Base-by-base conservation (phyloP, 53 echinoderm and acorn worm species). In the Luidia sarsii region DNA sequence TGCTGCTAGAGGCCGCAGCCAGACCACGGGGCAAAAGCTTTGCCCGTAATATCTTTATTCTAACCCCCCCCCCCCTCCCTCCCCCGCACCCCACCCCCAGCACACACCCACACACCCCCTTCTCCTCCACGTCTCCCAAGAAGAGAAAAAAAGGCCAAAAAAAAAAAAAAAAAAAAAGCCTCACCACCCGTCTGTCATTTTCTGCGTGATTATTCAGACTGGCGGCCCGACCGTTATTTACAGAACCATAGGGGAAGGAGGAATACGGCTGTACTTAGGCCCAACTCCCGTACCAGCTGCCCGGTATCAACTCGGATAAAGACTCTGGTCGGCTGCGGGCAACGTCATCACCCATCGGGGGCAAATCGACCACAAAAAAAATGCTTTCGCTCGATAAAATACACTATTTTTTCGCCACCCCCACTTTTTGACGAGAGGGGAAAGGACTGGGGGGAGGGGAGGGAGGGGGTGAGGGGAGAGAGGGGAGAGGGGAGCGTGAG, bases 271-370 rank as follows among this genome's bases (percentile, higher is more conserved):
- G n/a, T n/a, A n/a, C n/a, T n/a, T n/a, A n/a, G n/a, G n/a, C n/a
- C n/a, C n/a, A n/a, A n/a, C n/a, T n/a, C 48, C 60, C 77, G 46
- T 45, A 77, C 60, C 77, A 77, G 77, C 77, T 77, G 77, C 77
- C 37, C 32, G 77, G 77, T 77, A 77, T 77, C 77, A 77, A 77
- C 77, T 77, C 39, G 77, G 77, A 77, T 77, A 54, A 77, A 31
- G 61, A 59, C 28, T 45, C 61, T 59, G 56, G 60, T 61, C 32
- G 41, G 77, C 77, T 77, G 43, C 55, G 15, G 77, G 77, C 77
- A 77, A 77, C 77, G 30, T 77, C 61, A 22, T 21, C 71, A 35
- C 9, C 41, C 6, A 41, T 41, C 11, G 41, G 11, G 41, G 41
- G 41, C 6, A 11, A 41, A n/a, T n/a, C n/a, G n/a, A n/a, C n/a